Percentiles rank a stretch among this genome's conserved stretches.
These are phyloP conservation scores for Speoplatyrhinus poulsoni DNA, from an alignment of 2,113 vertebrate species.

Conservation along the genomic window DNA sequence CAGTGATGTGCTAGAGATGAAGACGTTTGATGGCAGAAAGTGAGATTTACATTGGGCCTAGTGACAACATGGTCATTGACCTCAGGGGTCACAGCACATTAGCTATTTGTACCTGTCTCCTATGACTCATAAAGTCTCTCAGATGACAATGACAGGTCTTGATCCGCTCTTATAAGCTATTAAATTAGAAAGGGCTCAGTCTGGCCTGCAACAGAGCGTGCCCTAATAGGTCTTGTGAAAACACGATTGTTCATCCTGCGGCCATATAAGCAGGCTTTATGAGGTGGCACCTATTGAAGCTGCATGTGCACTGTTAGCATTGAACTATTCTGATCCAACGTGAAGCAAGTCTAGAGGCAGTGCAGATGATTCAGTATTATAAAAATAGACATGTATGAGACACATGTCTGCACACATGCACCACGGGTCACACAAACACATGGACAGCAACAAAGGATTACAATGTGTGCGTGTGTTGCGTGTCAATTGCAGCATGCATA, in stretches of 20 bases:
- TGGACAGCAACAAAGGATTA: background rate
- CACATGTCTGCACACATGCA: background rate
- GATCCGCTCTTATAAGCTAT: slow-evolving; percentile 64
- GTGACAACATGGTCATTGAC: slow-evolving; percentile 23
- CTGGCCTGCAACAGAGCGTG: slow-evolving; percentile 45
- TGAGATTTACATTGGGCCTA: too few species aligned
- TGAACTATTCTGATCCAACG: slow-evolving; percentile 32
- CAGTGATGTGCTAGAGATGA: too few species aligned
- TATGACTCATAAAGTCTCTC: slow-evolving; percentile 63
- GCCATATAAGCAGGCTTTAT: slow-evolving; percentile 51
- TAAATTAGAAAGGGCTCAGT: slow-evolving; percentile 56
- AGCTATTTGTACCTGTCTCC: slow-evolving; percentile 32
- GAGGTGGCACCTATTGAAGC: slow-evolving; percentile 55
- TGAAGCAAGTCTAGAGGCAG: slow-evolving; percentile 55
- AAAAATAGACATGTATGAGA: slow-evolving; percentile 40
- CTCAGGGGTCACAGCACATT: slow-evolving; percentile 23
- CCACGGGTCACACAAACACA: slow-evolving; percentile 1
- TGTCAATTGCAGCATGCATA: background rate
- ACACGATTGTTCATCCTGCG: slow-evolving; percentile 43
- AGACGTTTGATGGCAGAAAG: too few species aligned
- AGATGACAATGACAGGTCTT: slow-evolving; percentile 62
- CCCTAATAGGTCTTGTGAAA: slow-evolving; percentile 51
- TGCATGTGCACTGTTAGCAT: slow-evolving; percentile 48
- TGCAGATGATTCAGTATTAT: slow-evolving; percentile 31
- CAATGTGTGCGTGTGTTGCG: background rate